phyloP scores from a whole-genome alignment of 2,113 vertebrate genomes.

The Nyctibius bracteatus region DNA sequence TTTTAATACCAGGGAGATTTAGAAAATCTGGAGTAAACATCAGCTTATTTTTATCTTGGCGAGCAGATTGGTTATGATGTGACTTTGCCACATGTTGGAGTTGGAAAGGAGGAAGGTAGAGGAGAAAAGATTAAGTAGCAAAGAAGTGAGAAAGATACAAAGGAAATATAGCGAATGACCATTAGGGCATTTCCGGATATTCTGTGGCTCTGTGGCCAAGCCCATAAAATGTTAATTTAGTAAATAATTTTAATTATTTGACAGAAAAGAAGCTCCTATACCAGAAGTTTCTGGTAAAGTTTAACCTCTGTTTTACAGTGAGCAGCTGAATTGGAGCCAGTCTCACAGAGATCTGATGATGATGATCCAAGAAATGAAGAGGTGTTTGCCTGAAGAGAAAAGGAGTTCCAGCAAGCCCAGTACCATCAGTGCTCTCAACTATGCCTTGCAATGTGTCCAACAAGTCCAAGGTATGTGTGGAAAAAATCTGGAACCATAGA shows the following conservation, averaged over 20 bases:
- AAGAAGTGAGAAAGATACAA: background rate
- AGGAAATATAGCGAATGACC: background rate
- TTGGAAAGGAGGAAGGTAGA: background rate
- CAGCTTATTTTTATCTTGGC: background rate
- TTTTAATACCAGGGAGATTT: background rate
- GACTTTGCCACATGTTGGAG: background rate
- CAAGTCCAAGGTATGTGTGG: slow-evolving; percentile 81
- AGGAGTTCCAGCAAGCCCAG: slow-evolving; percentile 78
- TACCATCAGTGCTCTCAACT: slow-evolving; percentile 83
- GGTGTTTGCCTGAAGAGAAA: slow-evolving; percentile 78
- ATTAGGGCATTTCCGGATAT: background rate
- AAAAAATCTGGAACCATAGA: background rate
- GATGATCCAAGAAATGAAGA: slow-evolving; percentile 89
- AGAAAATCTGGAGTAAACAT: background rate
- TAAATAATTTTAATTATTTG: background rate
- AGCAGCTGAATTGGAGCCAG: slow-evolving; percentile 57
- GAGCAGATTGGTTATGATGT: background rate
- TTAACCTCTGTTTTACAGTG: background rate
- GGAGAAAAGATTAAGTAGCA: background rate
- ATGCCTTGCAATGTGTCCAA: slow-evolving; percentile 84
- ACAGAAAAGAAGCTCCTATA: background rate
- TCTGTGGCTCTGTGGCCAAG: background rate
- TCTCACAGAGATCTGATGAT: slow-evolving; percentile 74
- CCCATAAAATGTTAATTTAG: background rate
- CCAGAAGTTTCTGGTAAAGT: background rate